Conservation (phyloP, 2,888 invertebrate species). For the Spisula solida region DNA sequence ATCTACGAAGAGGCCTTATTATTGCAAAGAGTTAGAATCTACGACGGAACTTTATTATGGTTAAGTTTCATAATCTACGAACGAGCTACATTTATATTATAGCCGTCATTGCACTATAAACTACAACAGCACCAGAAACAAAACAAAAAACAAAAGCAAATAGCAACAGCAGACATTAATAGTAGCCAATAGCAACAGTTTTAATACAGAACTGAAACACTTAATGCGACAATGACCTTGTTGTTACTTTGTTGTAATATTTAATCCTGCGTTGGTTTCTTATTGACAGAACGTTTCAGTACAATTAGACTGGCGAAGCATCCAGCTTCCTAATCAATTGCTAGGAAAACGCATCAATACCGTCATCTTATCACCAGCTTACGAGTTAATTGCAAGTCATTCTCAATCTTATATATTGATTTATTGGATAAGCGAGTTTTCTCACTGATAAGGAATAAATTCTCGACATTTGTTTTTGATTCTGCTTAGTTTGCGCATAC, state of each 20-base stretch:
- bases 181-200: too few relatives aligned
- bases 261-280: background rate
- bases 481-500: background rate
- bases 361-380: background rate
- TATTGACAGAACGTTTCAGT: background rate
- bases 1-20: too few relatives aligned
- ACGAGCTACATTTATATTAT: too few relatives aligned
- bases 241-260: background rate
- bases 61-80: too few relatives aligned
- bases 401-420: constrained; percentile 12
- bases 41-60: too few relatives aligned
- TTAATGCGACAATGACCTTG: background rate
- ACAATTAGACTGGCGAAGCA: background rate
- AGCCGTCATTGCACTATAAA: too few relatives aligned
- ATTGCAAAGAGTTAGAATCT: too few relatives aligned
- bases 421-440: constrained; percentile 10
- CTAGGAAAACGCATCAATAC: background rate
- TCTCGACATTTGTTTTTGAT: background rate
- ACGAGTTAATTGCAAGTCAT: background rate
- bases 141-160: too few relatives aligned
- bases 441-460: constrained; percentile 2
- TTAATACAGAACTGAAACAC: too few relatives aligned
- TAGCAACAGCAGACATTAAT: too few relatives aligned
- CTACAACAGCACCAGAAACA: too few relatives aligned
- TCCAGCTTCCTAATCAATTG: background rate